These are phyloP conservation scores for Pollachius pollachius DNA, from an alignment of 2,113 vertebrate genomes.

Conservation along the genomic window DNA sequence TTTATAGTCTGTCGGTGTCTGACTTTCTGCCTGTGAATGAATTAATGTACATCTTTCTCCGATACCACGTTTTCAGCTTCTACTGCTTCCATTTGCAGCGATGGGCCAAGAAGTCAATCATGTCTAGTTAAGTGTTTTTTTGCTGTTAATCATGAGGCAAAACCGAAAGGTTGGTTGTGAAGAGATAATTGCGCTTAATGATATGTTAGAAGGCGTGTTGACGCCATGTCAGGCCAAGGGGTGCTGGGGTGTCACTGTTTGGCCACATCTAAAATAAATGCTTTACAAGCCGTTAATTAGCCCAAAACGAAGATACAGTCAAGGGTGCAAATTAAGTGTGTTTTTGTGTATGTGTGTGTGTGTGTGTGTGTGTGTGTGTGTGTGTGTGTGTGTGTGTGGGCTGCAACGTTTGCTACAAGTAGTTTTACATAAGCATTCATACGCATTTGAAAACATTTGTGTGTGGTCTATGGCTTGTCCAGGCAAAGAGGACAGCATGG, in stretches of 20 bases:
- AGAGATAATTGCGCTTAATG: slow-evolving; percentile 49
- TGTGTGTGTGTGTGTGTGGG: slow-evolving; percentile 5
- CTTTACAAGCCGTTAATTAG: slow-evolving; percentile 48
- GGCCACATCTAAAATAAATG: slow-evolving; percentile 14
- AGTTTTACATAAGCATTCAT: too few relatives aligned
- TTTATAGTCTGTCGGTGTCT: background rate
- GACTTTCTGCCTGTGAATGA: background rate
- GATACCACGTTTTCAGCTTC: too few relatives aligned
- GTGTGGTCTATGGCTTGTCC: too few relatives aligned
- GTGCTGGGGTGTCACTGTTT: background rate
- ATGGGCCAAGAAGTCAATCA: background rate
- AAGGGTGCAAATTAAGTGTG: slow-evolving; percentile 18
- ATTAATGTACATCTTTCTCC: background rate
- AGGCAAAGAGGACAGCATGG: slow-evolving; percentile 24
- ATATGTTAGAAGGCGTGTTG: slow-evolving; percentile 33
- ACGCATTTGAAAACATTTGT: too few relatives aligned
- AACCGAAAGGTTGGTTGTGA: slow-evolving; percentile 29
- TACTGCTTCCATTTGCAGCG: too few relatives aligned
- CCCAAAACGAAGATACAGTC: slow-evolving; percentile 51
- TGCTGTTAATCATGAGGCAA: too few relatives aligned
- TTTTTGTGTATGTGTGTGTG: too few relatives aligned
- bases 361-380: too few relatives aligned
- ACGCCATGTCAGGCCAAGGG: background rate
- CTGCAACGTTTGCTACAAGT: too few relatives aligned
- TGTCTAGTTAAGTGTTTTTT: background rate